These are phyloP conservation scores for Chironomus striatipennis DNA, from an alignment of 1,140 invertebrate genomes.

Conservation along the genomic window DNA sequence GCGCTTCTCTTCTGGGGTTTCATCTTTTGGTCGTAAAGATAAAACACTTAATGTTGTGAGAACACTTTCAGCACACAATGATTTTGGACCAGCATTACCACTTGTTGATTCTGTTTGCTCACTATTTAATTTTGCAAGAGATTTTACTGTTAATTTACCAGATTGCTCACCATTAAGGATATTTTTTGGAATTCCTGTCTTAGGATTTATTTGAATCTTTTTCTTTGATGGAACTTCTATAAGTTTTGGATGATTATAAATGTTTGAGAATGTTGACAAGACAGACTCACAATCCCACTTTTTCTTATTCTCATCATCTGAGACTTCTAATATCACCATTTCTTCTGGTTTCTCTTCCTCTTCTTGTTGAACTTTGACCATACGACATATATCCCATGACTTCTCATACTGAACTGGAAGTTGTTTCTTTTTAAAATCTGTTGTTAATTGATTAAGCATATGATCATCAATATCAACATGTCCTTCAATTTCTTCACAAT, in stretches of 20 bases:
- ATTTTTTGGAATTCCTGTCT: constrained; percentile 64
- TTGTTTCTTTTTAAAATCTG: constrained; percentile 51
- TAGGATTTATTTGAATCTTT: constrained; percentile 58
- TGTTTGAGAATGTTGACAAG: constrained; percentile 78
- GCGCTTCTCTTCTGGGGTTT: constrained; percentile 71
- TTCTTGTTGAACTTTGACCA: constrained; percentile 45
- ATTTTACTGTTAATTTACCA: constrained; percentile 56
- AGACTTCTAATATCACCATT: constrained; percentile 50
- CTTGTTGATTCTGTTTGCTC: constrained; percentile 37
- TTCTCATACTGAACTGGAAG: constrained; percentile 51
- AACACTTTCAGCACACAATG: constrained; percentile 53
- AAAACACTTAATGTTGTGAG: constrained; percentile 58
- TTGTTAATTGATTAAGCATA: constrained; percentile 53
- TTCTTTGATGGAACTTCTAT: constrained; percentile 67
- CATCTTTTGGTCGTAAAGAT: constrained; percentile 68
- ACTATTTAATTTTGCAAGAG: constrained; percentile 55
- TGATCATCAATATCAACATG: constrained; percentile 56
- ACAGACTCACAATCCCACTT: constrained; percentile 94
- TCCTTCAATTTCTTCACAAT: constrained; percentile 85
- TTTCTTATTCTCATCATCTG: constrained; percentile 51
- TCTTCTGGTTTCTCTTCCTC: constrained; percentile 50
- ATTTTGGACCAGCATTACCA: constrained; percentile 41
- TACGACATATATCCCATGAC: constrained; percentile 55
- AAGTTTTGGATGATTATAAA: constrained; percentile 84
- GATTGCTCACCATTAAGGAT: constrained; percentile 47